Base-by-base conservation (phyloP, 1,140 invertebrate genomes). In the Philaenus spumarius region DNA sequence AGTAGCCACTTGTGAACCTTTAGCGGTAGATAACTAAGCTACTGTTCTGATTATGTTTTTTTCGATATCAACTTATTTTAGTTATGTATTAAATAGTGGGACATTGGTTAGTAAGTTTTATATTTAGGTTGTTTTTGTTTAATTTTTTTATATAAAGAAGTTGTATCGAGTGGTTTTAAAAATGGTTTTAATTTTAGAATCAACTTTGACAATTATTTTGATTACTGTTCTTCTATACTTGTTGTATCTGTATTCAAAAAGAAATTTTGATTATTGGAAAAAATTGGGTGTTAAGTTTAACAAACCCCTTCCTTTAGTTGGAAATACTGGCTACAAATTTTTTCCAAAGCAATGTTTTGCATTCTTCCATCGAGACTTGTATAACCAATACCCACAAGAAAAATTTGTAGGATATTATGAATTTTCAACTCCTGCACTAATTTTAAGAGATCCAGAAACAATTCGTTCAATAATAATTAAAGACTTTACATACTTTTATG, bases 381-480 rank as follows among this genome's bases (percentile, higher is more conserved):
- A 75, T 59, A 67, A 72, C 7, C 71, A 70, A 68, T 75, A 74
- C 52, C 62, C 64, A 14, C 40, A 67, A 11, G 67, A 73, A 20
- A 67, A 57, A 11, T 73, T 69, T 46, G 74, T 74, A 12, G 78
- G 78, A 0, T 71, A 67, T n/a, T 79, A 71, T 17, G 68, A 75
- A 1, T 69, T 77, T 9, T 64, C 70, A 17, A 72, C 70, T 15
- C 79, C 79, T 0, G 63, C 71, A 2, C 46, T 81, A 2, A 68
- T 78, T n/a, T 17, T 80, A 0, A 67, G 72, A 2, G 79, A 82
- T 64, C 73, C 75, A 0, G 72, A 79, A 7, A 59, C 82, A 0
- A 71, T 81, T 14, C 76, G 73, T 54, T 61, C 59, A n/a, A 64
- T 81, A 4, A 70, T 72, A 42, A 67, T 78, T 0, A 79, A 78